Base-by-base conservation (phyloP, 2,888 invertebrate genomes). In the Onthophagus sagittarius region DNA sequence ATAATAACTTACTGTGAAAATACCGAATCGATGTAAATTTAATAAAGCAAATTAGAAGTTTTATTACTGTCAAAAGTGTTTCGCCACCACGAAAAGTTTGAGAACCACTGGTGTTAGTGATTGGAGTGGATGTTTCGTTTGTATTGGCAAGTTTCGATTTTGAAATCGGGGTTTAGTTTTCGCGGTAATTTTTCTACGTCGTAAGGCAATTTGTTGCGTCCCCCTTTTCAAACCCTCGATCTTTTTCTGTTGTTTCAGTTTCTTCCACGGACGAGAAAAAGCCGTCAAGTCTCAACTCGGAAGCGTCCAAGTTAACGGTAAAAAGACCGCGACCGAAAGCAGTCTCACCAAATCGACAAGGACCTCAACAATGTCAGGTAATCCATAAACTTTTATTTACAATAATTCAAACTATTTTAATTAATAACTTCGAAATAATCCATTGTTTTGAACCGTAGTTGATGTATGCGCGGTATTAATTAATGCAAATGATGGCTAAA, bases 321-420 rank as follows among this genome's bases (percentile, higher is more conserved):
- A 92, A 92, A 84, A 90, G 92, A 83, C 89, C 90, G 77, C 90
- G 95, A 77, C 93, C 94, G 32, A 96, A 96, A 85, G 92, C 95
- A 77, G 92, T 94, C 72, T 96, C 96, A 63, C 96, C 96, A 63
- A 96, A 94, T 85, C 88, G 96, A 76, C 95, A 96, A 86, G 96
- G 96, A 75, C 95, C 95, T 70, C 96, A 96, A 83, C 94, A 95
- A 85, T 96, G 96, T 86, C 95, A 95, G 89, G 96, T 97, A 86
- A 88, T 23, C 9, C 39, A 53, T 4, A 2, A 7, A 53, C 5
- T 53, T 1, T 53, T 53, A 53, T 9, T 9, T 4, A 4, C 1
- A 53, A 1, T 7, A 4, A 11, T 53, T 53, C 6, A 9, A 53
- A 53, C 11, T 4, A 53, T 9, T 11, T 53, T 9, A 7, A 53